phyloP scores from a whole-genome alignment of 1,140 invertebrate genomes.

The Zeugodacus cucurbitae region DNA sequence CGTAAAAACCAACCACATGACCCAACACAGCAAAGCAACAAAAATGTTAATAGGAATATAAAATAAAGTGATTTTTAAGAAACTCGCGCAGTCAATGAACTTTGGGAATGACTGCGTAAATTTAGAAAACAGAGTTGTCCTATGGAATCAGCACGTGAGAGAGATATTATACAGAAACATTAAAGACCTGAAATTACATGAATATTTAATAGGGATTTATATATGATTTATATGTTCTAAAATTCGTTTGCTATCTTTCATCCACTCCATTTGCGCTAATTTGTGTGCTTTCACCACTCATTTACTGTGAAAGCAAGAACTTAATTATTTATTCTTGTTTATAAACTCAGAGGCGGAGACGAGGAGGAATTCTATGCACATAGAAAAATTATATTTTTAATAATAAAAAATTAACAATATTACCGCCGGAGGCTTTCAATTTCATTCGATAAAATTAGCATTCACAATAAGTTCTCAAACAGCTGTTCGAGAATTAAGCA shows the following conservation, averaged over 20 bases:
- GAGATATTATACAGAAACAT: not conserved
- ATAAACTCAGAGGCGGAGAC: too few species aligned
- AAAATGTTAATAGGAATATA: not conserved
- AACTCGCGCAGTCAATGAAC: not conserved
- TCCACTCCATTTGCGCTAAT: not conserved
- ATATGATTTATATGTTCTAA: not conserved
- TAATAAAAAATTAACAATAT: too few species aligned
- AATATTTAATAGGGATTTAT: not conserved
- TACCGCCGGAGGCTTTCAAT: too few species aligned
- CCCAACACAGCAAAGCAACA: not conserved
- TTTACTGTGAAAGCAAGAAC: too few species aligned
- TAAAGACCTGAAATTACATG: not conserved
- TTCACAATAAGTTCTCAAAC: too few species aligned
- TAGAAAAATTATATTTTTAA: too few species aligned
- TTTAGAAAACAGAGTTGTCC: not conserved
- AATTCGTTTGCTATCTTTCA: not conserved
- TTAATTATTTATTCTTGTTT: too few species aligned
- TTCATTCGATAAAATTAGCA: too few species aligned
- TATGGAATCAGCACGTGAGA: not conserved
- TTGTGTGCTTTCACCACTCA: not conserved
- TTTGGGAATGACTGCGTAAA: not conserved
- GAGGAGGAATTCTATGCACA: too few species aligned
- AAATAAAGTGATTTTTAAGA: not conserved
- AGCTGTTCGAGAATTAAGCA: too few species aligned
- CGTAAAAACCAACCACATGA: not conserved